Percentiles rank a stretch among this genome's conserved stretches.
Evolutionary conservation across 2,888 invertebrate genomes (phyloP).

Genomic region (Scaptomyza polygonia): DNA sequence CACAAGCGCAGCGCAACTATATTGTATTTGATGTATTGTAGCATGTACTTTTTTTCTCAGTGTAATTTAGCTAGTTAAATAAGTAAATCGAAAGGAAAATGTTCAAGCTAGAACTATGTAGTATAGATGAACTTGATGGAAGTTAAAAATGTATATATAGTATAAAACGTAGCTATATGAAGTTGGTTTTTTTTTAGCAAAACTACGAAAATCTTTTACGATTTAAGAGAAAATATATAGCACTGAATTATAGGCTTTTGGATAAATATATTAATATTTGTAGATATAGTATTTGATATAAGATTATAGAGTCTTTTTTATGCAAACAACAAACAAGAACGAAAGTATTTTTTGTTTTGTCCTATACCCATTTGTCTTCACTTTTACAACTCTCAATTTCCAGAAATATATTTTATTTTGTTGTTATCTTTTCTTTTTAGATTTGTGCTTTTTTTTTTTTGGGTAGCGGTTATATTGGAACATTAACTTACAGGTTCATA

Average conservation of each 20-base stretch:
- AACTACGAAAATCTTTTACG: conserved; percentile 36
- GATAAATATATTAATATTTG: conserved; percentile 4
- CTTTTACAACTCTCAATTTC: conserved; percentile 21
- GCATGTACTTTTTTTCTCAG: conserved; percentile 58
- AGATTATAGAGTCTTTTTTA: conserved; percentile 29
- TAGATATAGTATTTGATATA: conserved; percentile 11
- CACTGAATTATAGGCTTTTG: conserved; percentile 34
- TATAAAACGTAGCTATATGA: background rate
- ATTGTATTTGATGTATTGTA: conserved; percentile 7
- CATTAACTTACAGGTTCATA: conserved; percentile 91
- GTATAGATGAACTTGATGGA: conserved; percentile 30
- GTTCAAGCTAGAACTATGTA: conserved; percentile 19
- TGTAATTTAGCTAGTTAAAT: conserved; percentile 56
- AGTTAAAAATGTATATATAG: conserved; percentile 1
- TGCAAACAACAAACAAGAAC: conserved; percentile 63
- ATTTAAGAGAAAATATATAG: conserved; percentile 10
- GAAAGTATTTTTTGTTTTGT: conserved; percentile 45
- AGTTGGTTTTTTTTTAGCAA: conserved; percentile 17
- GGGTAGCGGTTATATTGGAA: conserved; percentile 81
- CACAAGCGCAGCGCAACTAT: conserved; percentile 40
- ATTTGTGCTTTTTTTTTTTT: conserved; percentile 34
- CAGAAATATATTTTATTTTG: conserved; percentile 49
- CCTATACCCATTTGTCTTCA: conserved; percentile 64
- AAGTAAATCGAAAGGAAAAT: conserved; percentile 26
- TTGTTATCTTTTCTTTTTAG: conserved; percentile 31